A percentile compares a stretch with the other conserved stretches of the same genome.
phyloP scores from a whole-genome alignment of 23 tunicate genomes.

The Corella eumyota region DNA sequence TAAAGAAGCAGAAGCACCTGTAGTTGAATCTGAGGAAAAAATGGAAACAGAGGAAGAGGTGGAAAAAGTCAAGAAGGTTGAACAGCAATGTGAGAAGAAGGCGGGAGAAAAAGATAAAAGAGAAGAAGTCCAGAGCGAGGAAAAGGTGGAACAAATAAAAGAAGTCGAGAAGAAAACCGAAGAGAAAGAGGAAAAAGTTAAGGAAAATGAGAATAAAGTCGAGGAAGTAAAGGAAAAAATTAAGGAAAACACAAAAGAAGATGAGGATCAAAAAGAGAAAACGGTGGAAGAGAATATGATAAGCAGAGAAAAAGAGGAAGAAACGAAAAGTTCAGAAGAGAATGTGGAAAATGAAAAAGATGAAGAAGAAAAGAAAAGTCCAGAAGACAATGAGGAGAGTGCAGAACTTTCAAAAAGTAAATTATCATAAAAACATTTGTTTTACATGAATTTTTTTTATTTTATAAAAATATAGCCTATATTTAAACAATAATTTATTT shows the following conservation, averaged over 20 bases:
- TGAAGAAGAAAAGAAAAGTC: no score
- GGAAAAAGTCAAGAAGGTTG: not conserved
- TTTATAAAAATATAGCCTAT: no score
- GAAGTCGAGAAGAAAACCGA: not conserved
- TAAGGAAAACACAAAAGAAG: conserved; percentile 1
- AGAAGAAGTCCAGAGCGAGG: not conserved
- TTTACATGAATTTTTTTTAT: no score
- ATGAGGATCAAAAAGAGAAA: not conserved
- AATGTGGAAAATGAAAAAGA: no score
- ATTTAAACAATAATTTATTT: no score
- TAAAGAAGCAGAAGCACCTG: not conserved
- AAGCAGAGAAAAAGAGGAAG: no score
- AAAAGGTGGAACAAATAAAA: not conserved
- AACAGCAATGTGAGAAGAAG: no score
- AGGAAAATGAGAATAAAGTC: not conserved
- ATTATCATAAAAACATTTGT: no score
- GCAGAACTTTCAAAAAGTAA: no score
- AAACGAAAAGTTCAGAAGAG: no score
- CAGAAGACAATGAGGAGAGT: no score
- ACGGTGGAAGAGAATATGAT: not conserved
- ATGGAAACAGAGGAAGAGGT: not conserved
- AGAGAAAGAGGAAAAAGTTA: not conserved
- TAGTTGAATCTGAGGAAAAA: not conserved
- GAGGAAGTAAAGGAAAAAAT: not conserved
- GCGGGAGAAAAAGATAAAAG: not conserved